Conservation (phyloP, 2,113 vertebrate species). For the Galeopterus variegatus region DNA sequence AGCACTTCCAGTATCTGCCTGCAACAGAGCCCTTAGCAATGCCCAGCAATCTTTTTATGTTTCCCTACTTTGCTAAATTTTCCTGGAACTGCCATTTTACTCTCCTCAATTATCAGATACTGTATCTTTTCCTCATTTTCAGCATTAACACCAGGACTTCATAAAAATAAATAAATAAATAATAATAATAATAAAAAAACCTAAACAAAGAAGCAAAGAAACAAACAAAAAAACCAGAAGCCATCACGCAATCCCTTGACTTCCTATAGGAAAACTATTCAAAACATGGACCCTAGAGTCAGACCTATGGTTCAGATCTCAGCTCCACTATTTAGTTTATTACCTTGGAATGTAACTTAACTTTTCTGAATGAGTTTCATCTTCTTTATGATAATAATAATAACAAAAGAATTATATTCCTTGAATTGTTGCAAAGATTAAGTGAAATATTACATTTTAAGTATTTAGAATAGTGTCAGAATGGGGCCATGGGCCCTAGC, state of each 20-base stretch:
- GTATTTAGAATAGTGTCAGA: not conserved
- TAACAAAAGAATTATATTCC: not conserved
- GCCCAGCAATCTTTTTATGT: not conserved
- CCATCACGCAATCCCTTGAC: not conserved
- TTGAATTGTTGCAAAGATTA: not conserved
- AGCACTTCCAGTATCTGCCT: not conserved
- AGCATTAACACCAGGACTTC: not conserved
- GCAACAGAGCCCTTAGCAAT: too few relatives aligned
- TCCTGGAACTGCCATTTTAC: not conserved
- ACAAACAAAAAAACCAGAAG: not conserved
- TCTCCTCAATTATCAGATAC: not conserved
- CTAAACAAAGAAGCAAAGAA: not conserved
- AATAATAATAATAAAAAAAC: too few relatives aligned
- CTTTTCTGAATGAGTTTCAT: not conserved
- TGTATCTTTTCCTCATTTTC: not conserved
- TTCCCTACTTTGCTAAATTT: not conserved
- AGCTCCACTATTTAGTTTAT: not conserved
- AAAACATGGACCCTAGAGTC: not conserved
- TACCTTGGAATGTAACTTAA: not conserved
- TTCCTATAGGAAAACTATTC: not conserved
- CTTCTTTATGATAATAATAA: not conserved
- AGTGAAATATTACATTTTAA: not conserved
- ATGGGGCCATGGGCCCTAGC: too few relatives aligned
- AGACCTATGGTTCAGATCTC: not conserved
- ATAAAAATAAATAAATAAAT: too few relatives aligned